Base-by-base conservation (phyloP, 2,888 invertebrate species). In the Myopa testacea region DNA sequence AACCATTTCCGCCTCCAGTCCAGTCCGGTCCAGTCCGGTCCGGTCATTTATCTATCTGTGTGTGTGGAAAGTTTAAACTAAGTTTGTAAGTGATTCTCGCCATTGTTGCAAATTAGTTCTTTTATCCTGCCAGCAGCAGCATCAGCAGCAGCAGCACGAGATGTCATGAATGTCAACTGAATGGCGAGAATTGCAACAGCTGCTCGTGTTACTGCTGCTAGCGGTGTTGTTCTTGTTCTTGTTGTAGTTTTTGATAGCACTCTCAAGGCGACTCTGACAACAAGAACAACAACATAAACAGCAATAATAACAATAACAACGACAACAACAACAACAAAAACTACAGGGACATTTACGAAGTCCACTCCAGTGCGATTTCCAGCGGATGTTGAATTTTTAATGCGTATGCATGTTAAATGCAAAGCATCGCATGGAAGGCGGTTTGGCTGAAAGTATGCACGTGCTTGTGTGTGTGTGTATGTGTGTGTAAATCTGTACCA, bases 121-220 rank as follows among this genome's bases (percentile, higher is more conserved):
- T 26, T 67, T 68, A 75, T 75, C 75, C 60, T 58, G 80, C 38
- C 60, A 81, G 26, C 77, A 79, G 58, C 16, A 69, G 72, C 19
- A 77, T 26, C 63, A 63, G 12, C 6, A 50, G 26, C 19, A 70
- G 40, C 50, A 37, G 76, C 62, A 75, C 40, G 75, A 68, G 68
- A 68, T 75, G 68, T 52, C 75, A 75, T 58, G 67, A 75, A 55
- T 75, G 75, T 58, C 75, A 68, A 55, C 55, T 67, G 75, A 34
- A 55, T 68, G 52, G 75, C 68, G 68, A 58, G 37, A 55, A 58
- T 58, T 55, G 38, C n/a, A 65, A 58, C 52, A 67, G 58, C 19
- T 52, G 52, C 37, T 26, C 26, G 26, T 26, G 26, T 26, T 26
- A 40, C 58, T 58, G 68, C 58, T 65, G 67, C 67, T 55, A 62